Conservation (phyloP, 2,797 vertebrate species). For the Lutjanus campechanus region DNA sequence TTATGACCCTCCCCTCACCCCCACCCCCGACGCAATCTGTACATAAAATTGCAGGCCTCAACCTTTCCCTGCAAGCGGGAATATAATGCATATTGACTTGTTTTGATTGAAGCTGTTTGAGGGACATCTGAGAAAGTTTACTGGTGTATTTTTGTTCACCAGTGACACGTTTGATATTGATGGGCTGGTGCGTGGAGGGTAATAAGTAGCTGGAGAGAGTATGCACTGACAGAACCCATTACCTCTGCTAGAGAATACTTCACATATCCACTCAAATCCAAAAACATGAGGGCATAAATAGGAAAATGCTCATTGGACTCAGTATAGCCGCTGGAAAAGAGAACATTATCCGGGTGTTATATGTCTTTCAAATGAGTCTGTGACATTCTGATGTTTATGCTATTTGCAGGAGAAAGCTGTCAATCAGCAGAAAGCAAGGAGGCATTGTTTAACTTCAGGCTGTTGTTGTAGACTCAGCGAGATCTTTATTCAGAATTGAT, state of each 20-base stretch:
- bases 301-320: slow-evolving; percentile 70
- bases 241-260: slow-evolving; percentile 70
- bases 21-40: slow-evolving; percentile 29
- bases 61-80: slow-evolving; percentile 42
- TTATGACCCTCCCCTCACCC: slow-evolving; percentile 1
- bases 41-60: slow-evolving; percentile 60
- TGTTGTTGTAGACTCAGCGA: slow-evolving; percentile 49
- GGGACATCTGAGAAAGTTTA: slow-evolving; percentile 72
- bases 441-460: slow-evolving; percentile 44
- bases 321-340: slow-evolving; percentile 61
- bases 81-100: slow-evolving; percentile 69
- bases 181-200: slow-evolving; percentile 67
- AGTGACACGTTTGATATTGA: slow-evolving; percentile 66
- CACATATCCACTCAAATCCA: slow-evolving; percentile 73
- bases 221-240: slow-evolving; percentile 73
- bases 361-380: slow-evolving; percentile 66
- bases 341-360: slow-evolving; percentile 66
- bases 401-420: slow-evolving; percentile 62
- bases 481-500: slow-evolving; percentile 59
- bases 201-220: slow-evolving; percentile 72
- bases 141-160: slow-evolving; percentile 68
- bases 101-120: slow-evolving; percentile 68
- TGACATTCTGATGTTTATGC: slow-evolving; percentile 57
- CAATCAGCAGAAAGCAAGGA: slow-evolving; percentile 64
- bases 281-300: slow-evolving; percentile 74